These are phyloP conservation scores for Pandemis heparana DNA, from an alignment of 2,888 invertebrate species.

Conservation along the genomic window DNA sequence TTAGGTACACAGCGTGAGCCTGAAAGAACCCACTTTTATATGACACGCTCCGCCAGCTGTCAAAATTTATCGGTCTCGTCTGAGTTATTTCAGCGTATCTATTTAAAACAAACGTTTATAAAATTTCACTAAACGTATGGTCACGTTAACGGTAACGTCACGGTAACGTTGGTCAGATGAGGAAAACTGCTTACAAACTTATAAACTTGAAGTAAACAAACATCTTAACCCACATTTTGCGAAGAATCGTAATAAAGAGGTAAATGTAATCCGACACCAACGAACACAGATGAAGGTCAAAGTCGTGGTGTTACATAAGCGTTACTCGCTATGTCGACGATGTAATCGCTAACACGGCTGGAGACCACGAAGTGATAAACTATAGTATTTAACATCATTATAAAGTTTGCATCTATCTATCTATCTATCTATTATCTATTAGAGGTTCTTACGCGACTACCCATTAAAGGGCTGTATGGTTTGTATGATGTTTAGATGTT, in stretches of 20 bases:
- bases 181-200: neutral
- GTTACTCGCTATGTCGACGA: neutral
- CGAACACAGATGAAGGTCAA: constrained; percentile 32
- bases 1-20: too few species aligned
- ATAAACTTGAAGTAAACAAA: constrained; percentile 13
- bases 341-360: neutral
- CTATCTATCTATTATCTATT: too few species aligned
- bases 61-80: too few species aligned
- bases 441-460: neutral
- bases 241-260: constrained; percentile 14
- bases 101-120: too few species aligned
- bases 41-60: too few species aligned
- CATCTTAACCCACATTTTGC: constrained; percentile 1
- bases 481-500: neutral
- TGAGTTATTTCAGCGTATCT: too few species aligned
- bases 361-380: neutral
- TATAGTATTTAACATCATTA: neutral
- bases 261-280: constrained; percentile 18
- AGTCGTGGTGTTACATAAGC: constrained; percentile 31
- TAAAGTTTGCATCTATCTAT: too few species aligned
- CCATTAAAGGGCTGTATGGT: neutral
- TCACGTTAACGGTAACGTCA: too few species aligned
- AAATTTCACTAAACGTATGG: neutral
- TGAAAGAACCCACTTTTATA: too few species aligned
- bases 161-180: neutral